Evolutionary conservation across 2,888 invertebrate species (phyloP).

Genomic region (Tenthredo notha): DNA sequence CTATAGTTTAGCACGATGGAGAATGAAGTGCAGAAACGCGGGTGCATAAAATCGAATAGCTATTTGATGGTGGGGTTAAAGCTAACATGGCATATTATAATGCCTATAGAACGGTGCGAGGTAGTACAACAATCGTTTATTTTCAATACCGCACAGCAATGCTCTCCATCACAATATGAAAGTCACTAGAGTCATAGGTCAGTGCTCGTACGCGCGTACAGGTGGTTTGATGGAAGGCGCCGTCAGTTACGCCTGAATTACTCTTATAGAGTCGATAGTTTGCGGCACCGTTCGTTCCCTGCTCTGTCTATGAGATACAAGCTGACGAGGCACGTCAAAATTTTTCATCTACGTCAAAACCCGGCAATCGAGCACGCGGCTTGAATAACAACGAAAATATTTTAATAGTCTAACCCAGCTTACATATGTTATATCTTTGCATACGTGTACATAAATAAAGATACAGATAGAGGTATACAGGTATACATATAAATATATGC

Average conservation of each 20-base stretch:
- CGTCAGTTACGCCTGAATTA: slow-evolving; percentile 49
- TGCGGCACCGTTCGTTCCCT: slow-evolving; percentile 10
- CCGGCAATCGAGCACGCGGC: neutral
- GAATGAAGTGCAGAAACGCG: neutral
- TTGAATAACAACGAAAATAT: slow-evolving; percentile 5
- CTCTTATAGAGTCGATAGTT: slow-evolving; percentile 23
- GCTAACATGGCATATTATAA: slow-evolving; percentile 9
- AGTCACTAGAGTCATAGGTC: slow-evolving; percentile 50
- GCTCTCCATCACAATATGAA: slow-evolving; percentile 50
- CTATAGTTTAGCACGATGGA: neutral
- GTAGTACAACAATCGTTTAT: slow-evolving; percentile 36
- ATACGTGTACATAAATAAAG: no score
- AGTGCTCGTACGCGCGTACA: slow-evolving; percentile 40
- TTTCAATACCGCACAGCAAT: slow-evolving; percentile 25
- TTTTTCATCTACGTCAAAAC: slow-evolving; percentile 24
- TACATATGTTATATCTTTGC: no score
- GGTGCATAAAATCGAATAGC: neutral
- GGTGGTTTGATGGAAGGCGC: slow-evolving; percentile 51
- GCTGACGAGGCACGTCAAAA: slow-evolving; percentile 38
- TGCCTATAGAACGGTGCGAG: neutral
- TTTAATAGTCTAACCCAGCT: neutral
- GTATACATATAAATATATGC: neutral
- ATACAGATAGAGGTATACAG: neutral
- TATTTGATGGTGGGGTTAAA: slow-evolving; percentile 12
- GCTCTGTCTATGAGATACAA: slow-evolving; percentile 16